Evolutionary conservation across 2,113 vertebrate species (phyloP).

Genomic region (Nyctereutes procyonoides): DNA sequence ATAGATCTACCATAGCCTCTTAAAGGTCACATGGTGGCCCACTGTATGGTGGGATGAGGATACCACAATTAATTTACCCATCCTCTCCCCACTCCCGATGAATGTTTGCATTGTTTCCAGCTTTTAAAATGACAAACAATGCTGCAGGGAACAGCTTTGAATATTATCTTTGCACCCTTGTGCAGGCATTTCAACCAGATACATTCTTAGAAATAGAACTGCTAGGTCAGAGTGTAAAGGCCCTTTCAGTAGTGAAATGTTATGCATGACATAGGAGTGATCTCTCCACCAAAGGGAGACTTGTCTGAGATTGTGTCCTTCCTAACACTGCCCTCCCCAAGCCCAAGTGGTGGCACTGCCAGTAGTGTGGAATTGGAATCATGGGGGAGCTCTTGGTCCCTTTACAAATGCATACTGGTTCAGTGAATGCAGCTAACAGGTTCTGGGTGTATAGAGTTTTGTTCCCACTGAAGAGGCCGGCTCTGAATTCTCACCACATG

Average conservation of each 20-base stretch:
- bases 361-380: background rate
- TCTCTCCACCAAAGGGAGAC: background rate
- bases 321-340: background rate
- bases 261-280: background rate
- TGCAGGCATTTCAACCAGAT: background rate
- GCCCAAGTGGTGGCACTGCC: background rate
- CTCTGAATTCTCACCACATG: background rate
- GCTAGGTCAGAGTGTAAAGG: background rate
- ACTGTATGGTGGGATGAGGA: background rate
- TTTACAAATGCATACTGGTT: background rate
- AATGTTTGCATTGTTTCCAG: slow-evolving; percentile 8
- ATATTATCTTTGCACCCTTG: background rate
- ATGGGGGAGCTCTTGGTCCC: background rate
- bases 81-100: background rate
- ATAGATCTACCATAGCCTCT: background rate
- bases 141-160: background rate
- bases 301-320: background rate
- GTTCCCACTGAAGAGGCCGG: background rate
- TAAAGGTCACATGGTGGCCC: background rate
- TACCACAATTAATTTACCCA: background rate
- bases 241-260: background rate
- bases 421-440: background rate
- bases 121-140: slow-evolving; percentile 35
- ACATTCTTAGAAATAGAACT: slow-evolving; percentile 25
- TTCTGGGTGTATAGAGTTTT: background rate